Conservation (phyloP, 37 sponge, comb jelly and placozoan species). For the Oscarella lobularis region DNA sequence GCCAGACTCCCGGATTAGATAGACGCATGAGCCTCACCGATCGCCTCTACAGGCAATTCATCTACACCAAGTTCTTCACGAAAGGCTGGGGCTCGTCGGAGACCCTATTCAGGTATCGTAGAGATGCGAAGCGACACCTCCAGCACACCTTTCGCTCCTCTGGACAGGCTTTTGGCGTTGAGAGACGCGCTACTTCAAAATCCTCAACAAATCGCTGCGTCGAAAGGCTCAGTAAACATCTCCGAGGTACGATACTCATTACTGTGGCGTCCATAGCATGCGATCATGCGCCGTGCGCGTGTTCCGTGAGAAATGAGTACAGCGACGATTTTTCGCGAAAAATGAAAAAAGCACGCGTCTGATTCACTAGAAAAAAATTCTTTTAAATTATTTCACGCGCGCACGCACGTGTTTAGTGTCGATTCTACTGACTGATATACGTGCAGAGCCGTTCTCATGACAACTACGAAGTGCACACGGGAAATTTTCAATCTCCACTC, state of each 20-base stretch:
- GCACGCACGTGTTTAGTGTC: background rate
- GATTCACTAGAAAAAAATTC: no score
- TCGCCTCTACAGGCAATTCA: background rate
- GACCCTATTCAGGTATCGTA: constrained; percentile 21
- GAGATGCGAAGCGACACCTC: background rate
- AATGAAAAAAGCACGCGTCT: no score
- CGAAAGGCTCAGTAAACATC: background rate
- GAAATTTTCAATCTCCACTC: constrained; percentile 52
- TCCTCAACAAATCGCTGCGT: background rate
- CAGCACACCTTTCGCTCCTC: background rate
- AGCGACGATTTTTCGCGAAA: no score
- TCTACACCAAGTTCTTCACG: constrained; percentile 38
- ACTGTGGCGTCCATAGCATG: background rate
- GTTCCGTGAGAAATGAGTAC: background rate
- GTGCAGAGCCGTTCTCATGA: background rate
- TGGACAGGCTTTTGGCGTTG: background rate
- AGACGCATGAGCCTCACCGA: background rate
- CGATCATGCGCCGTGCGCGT: background rate
- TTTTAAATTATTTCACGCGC: no score
- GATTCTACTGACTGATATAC: background rate
- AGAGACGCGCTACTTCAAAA: no score
- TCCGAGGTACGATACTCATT: background rate
- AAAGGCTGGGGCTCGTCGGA: constrained; percentile 62
- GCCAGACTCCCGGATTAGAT: no score
- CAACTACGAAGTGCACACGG: constrained; percentile 5